phyloP scores from a whole-genome alignment of 2,797 vertebrate genomes.

The Dryobates pubescens region DNA sequence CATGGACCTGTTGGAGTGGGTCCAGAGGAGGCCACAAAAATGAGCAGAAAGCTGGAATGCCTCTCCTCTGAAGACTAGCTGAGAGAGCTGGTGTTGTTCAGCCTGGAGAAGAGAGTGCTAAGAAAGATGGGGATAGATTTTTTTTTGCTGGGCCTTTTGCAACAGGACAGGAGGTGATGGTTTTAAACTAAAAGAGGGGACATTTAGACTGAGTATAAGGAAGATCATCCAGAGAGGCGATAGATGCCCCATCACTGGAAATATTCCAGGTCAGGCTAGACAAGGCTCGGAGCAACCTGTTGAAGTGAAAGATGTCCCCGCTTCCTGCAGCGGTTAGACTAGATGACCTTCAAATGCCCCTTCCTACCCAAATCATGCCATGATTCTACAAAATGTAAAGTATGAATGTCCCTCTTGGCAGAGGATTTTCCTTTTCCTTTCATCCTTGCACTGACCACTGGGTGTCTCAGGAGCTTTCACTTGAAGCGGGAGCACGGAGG shows the following conservation, averaged over 20 bases:
- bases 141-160: too few species aligned
- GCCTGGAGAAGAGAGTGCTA: too few species aligned
- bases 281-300: not conserved
- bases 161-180: too few species aligned
- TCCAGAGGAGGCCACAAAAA: not conserved
- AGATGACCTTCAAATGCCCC: not conserved
- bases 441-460: slow-evolving; percentile 13
- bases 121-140: not conserved
- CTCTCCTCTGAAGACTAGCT: too few species aligned
- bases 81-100: too few species aligned
- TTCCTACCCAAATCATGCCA: not conserved
- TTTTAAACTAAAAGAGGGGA: too few species aligned
- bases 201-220: not conserved
- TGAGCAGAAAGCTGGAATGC: too few species aligned
- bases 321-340: not conserved
- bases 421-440: not conserved
- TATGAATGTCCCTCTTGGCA: not conserved
- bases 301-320: not conserved
- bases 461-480: slow-evolving; percentile 47
- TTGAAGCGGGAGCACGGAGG: not conserved
- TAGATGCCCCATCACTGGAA: not conserved
- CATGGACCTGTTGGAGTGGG: not conserved
- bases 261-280: not conserved
- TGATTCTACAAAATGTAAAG: not conserved
- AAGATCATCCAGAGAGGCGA: not conserved